phyloP scores from a whole-genome alignment of 2,888 invertebrate species.

The Pogonocherus hispidulus region DNA sequence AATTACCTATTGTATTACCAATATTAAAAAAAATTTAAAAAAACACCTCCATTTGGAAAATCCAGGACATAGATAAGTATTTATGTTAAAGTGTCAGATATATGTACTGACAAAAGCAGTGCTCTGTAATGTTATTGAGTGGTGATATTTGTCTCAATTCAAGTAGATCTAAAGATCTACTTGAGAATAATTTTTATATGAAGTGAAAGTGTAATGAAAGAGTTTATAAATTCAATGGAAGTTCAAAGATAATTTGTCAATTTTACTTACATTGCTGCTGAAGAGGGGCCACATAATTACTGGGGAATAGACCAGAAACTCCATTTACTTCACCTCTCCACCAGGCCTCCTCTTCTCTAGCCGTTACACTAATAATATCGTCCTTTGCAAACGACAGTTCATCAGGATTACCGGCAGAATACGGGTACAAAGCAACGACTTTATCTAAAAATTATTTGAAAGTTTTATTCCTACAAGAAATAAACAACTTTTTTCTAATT shows the following conservation, averaged over 20 bases:
- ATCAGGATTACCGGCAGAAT: slow-evolving; percentile 94
- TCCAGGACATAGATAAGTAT: too few species aligned
- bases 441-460: slow-evolving; percentile 74
- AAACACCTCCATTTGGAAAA: too few species aligned
- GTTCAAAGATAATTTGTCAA: not conserved
- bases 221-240: not conserved
- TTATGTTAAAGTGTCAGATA: too few species aligned
- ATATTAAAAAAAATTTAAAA: too few species aligned
- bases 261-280: slow-evolving; percentile 74
- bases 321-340: slow-evolving; percentile 96
- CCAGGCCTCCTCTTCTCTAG: slow-evolving; percentile 96
- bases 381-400: slow-evolving; percentile 94
- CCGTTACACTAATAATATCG: slow-evolving; percentile 90
- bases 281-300: slow-evolving; percentile 91
- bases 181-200: not conserved
- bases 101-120: too few species aligned
- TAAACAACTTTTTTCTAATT: slow-evolving; percentile 25
- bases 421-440: slow-evolving; percentile 94
- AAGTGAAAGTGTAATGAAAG: not conserved
- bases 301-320: slow-evolving; percentile 92
- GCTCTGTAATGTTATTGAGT: too few species aligned
- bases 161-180: not conserved
- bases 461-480: not conserved
- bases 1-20: too few species aligned
- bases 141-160: not conserved